Base-by-base conservation (phyloP, 2,888 invertebrate species). In the Cryptocephalus primarius region DNA sequence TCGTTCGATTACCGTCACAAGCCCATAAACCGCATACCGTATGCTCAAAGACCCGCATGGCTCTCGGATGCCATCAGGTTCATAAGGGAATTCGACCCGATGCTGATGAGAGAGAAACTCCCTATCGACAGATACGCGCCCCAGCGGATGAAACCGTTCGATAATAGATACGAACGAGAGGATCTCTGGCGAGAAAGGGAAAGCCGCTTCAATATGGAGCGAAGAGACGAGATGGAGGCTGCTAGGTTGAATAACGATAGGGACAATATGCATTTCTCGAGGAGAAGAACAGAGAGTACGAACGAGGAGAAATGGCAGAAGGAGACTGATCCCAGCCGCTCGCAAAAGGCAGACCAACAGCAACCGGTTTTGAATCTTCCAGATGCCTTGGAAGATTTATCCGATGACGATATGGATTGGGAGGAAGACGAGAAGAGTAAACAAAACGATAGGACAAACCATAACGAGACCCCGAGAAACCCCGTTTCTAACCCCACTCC, bases 1-100 rank as follows among this genome's bases (percentile, higher is more conserved):
- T 80, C 78, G 55, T 81, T 84, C 69, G 83, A 85, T 63, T 85
- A 85, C 64, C 78, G 81, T 52, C 84, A 85, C 61, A 76, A 71
- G 59, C 74, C 77, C 1, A 54, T 68, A 10, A 68, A 64, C 53
- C 62, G 69, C 43, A 77, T 70, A 47, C 69, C 68, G n/a, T 56
- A 64, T 12, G 64, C 68, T 4, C 65, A 68, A 46, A 55, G 70
- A 42, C 70, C 70, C 1, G 60, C 57, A 47, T 70, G 70, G 70
- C 55, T 70, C 1, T 48, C 55, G 9, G 64, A 64, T 32, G 50
- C 60, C 4, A 58, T 69, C 8, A 60, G 57, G 51, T 64, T 63
- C 50, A 65, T 65, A 39, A 59, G 64, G 13, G 67, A 69, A 54
- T 69, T 70, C 52, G 65, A 66, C 55, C 63, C 64, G 10, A 48